These are phyloP conservation scores for Drosophila navojoa DNA, from an alignment of 1,140 invertebrate genomes.

Conservation along the genomic window DNA sequence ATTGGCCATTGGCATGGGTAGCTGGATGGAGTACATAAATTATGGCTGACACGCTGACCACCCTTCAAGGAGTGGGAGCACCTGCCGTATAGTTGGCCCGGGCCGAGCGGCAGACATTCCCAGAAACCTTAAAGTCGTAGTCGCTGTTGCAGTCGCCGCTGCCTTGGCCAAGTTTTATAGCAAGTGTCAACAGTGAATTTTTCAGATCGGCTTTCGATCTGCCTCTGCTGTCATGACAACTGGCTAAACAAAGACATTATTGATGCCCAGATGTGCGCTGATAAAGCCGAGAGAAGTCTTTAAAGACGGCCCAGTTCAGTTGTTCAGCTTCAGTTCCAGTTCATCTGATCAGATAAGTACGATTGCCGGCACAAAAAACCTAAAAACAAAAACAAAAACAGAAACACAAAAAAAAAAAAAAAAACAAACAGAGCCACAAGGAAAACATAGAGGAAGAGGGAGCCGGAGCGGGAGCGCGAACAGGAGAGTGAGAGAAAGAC, in stretches of 20 bases:
- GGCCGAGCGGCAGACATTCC: slow-evolving; percentile 16
- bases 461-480: not conserved
- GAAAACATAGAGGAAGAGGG: too few species aligned
- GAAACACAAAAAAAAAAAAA: too few species aligned
- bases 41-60: slow-evolving; percentile 41
- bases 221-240: slow-evolving; percentile 38
- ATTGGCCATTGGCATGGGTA: not conserved
- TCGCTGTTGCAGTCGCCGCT: not conserved
- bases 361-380: slow-evolving; percentile 23
- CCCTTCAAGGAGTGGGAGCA: slow-evolving; percentile 34
- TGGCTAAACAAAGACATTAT: slow-evolving; percentile 79
- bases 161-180: slow-evolving; percentile 64
- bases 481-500: slow-evolving; percentile 26
- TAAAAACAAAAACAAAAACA: not conserved
- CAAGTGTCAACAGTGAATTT: slow-evolving; percentile 77
- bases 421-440: not conserved
- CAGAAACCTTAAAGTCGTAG: slow-evolving; percentile 34
- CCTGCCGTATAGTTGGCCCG: slow-evolving; percentile 35
- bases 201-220: slow-evolving; percentile 39
- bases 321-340: slow-evolving; percentile 27
- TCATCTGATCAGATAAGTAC: slow-evolving; percentile 40
- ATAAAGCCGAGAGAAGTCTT: slow-evolving; percentile 52
- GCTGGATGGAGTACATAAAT: slow-evolving; percentile 30
- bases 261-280: slow-evolving; percentile 74
- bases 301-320: slow-evolving; percentile 43